Base-by-base conservation (phyloP, 2,797 vertebrate species). In the Malurus leucopterus region DNA sequence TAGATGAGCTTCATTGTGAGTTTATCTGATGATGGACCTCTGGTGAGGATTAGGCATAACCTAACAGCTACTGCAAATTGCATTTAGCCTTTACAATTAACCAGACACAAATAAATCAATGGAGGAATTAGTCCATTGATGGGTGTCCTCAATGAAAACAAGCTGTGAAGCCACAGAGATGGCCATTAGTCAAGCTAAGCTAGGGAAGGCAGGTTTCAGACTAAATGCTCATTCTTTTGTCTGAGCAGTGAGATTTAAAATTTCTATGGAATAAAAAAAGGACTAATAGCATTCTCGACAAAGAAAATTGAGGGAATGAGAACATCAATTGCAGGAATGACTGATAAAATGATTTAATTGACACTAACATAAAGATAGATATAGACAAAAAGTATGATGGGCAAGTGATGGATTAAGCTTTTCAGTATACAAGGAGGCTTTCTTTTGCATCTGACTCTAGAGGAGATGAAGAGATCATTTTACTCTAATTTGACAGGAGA, bases 281-380 rank as follows among this genome's bases (percentile, higher is more conserved):
- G 15, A 43, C 3, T 32, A 84, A 83, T 71, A 58, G 21, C 71
- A 46, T 86, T 84, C 61, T 68, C 79, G 68, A 82, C 62, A 57
- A 40, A 46, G 78, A 27, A 54, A 73, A 50, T 2, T 27, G 78
- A 89, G 49, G 40, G 50, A 82, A 67, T 71, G 44, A 72, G 44
- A 59, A 13, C 72, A 93, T 82, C 58, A 62, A 8, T 87, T 80
- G 47, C 29, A 72, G 49, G 36, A 72, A 85, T 62, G 58, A 80
- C 23, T 50, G 79, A 75, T 65, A 86, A 84, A 91, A 87, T 84
- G 43, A 59, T 88, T 77, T 77, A 71, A 85, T 49, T 84, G 74
- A 82, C 84, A 62, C 40, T 77, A 93, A 79, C 7, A 24, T 67
- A 41, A 90, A 88, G 64, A 92, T 5, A 69, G 47, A 93, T 84